Percentiles rank a stretch among this genome's conserved stretches.
These are phyloP conservation scores for Hemistola chrysoprasaria DNA, from an alignment of 2,888 invertebrate genomes.

Conservation along the genomic window DNA sequence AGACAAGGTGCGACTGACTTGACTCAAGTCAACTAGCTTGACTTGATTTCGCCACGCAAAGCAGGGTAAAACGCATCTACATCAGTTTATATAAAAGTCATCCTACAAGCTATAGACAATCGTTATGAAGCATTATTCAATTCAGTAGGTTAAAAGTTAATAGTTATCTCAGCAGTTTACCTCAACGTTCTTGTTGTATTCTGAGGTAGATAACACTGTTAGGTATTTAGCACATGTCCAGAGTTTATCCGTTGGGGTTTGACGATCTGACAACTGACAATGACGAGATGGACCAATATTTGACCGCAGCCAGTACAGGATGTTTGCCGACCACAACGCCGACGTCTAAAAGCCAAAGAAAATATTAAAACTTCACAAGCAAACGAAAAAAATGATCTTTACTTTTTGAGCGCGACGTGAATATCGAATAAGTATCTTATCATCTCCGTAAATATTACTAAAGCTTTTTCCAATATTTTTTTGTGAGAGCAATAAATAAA, in stretches of 20 bases:
- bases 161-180: no score
- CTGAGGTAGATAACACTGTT: constrained; percentile 42
- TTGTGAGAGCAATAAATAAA: constrained; percentile 49
- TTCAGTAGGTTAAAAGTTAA: no score
- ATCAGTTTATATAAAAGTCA: no score
- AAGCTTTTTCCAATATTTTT: constrained; percentile 43
- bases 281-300: constrained; percentile 62
- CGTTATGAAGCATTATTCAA: no score
- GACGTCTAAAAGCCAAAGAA: constrained; percentile 68
- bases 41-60: no score
- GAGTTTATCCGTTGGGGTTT: constrained; percentile 52
- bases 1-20: no score
- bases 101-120: no score
- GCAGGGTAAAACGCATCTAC: no score
- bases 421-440: constrained; percentile 52
- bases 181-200: no score
- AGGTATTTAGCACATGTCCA: constrained; percentile 64
- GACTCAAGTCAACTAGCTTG: no score
- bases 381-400: constrained; percentile 52
- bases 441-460: constrained; percentile 43
- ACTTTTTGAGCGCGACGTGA: constrained; percentile 38
- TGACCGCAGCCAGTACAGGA: constrained; percentile 68
- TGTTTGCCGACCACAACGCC: constrained; percentile 68
- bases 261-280: constrained; percentile 45
- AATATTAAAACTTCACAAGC: constrained; percentile 58